These are phyloP conservation scores for Tupaia chinensis DNA, from an alignment of 2,113 vertebrate genomes.

Conservation along the genomic window DNA sequence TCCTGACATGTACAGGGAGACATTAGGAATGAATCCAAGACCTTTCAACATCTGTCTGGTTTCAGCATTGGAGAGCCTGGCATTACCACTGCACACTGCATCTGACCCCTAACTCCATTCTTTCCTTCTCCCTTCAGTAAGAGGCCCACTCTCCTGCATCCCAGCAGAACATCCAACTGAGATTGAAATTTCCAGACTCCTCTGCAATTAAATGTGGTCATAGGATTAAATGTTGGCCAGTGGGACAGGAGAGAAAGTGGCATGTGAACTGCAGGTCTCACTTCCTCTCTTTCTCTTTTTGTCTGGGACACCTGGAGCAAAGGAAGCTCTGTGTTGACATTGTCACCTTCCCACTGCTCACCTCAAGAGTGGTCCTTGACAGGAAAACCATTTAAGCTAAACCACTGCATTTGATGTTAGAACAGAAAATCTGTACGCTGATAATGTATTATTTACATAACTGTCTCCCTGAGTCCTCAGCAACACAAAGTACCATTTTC, in stretches of 20 bases:
- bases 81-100: too few species aligned
- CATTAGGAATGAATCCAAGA: too few species aligned
- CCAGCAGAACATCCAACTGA: background rate
- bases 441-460: background rate
- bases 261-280: background rate
- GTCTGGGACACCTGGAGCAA: background rate
- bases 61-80: too few species aligned
- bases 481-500: background rate
- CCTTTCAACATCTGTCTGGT: too few species aligned
- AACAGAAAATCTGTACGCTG: background rate
- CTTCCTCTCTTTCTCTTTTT: background rate
- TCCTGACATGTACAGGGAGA: too few species aligned
- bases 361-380: background rate
- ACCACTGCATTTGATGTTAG: background rate
- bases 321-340: slow-evolving; percentile 17
- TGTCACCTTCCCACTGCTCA: background rate
- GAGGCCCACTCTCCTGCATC: background rate
- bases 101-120: background rate
- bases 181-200: slow-evolving; percentile 24
- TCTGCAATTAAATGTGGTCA: slow-evolving; percentile 14
- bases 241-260: background rate
- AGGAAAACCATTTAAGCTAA: background rate
- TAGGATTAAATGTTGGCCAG: background rate
- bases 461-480: background rate
- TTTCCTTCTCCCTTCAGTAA: background rate